Evolutionary conservation across 2,797 vertebrate species (phyloP).

Genomic region (Hydrophis major): DNA sequence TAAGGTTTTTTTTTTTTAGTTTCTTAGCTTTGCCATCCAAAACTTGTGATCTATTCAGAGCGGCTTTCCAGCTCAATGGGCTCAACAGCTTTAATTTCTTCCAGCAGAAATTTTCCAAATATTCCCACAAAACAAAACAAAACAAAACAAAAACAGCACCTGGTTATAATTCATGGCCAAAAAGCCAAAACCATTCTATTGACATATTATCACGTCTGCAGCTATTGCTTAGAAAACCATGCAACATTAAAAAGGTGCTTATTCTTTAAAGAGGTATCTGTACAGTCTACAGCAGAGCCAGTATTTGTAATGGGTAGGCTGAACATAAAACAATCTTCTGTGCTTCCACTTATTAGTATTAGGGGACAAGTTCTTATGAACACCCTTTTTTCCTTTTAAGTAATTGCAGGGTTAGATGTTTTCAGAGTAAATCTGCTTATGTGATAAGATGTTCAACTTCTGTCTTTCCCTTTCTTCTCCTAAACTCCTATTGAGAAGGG

Average conservation of each 20-base stretch:
- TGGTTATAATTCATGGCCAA: not conserved
- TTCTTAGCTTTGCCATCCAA: not conserved
- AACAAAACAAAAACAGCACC: not conserved
- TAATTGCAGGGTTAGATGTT: not conserved
- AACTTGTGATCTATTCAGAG: not conserved
- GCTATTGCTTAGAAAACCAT: not conserved
- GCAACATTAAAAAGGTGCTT: not conserved
- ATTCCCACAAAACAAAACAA: not conserved
- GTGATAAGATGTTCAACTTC: not conserved
- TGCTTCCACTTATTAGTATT: not conserved
- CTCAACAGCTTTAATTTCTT: constrained; percentile 12
- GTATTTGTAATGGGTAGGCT: not conserved
- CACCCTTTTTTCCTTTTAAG: not conserved
- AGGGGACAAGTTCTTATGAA: not conserved
- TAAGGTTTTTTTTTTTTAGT: not conserved
- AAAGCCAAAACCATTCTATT: not conserved
- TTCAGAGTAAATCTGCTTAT: not conserved
- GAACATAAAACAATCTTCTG: not conserved
- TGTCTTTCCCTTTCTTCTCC: not conserved
- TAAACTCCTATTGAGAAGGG: not conserved
- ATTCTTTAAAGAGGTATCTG: not conserved
- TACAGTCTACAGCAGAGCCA: not conserved
- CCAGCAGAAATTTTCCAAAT: not conserved
- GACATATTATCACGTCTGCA: not conserved
- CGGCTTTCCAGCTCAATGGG: constrained; percentile 5